Conservation (phyloP, 2,797 vertebrate species). For the Xiphorhynchus erythropygius region DNA sequence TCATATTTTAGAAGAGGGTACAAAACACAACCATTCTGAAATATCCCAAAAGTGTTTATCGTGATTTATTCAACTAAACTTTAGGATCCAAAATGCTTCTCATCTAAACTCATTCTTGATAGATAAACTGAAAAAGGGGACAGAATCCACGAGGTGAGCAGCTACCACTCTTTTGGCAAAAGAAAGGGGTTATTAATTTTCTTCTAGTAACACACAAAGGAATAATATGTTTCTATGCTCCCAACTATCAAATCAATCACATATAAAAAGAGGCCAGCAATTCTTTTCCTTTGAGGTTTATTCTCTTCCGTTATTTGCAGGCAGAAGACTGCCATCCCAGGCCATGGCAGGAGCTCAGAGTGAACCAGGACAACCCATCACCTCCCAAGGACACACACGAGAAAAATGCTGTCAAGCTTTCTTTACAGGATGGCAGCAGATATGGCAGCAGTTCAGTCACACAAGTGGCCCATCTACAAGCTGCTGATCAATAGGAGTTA, state of each 20-base stretch:
- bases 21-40: background rate
- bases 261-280: background rate
- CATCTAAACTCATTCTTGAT: background rate
- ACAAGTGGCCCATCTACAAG: background rate
- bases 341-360: background rate
- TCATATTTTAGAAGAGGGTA: background rate
- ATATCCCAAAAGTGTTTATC: background rate
- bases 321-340: background rate
- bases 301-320: background rate
- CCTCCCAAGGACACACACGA: rapidly evolving
- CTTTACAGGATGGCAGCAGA: background rate
- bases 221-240: background rate
- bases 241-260: background rate
- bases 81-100: background rate
- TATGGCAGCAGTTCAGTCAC: background rate
- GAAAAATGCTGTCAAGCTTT: background rate
- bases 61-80: background rate
- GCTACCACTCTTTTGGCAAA: background rate
- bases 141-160: background rate
- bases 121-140: background rate
- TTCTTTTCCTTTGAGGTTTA: background rate
- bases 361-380: background rate
- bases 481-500: background rate
- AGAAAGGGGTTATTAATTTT: constrained; percentile 20
- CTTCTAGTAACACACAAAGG: background rate